A percentile compares a stretch with the other conserved stretches of the same genome.
phyloP scores from a whole-genome alignment of 2,888 invertebrate species.

The Mactromeris polynyma region DNA sequence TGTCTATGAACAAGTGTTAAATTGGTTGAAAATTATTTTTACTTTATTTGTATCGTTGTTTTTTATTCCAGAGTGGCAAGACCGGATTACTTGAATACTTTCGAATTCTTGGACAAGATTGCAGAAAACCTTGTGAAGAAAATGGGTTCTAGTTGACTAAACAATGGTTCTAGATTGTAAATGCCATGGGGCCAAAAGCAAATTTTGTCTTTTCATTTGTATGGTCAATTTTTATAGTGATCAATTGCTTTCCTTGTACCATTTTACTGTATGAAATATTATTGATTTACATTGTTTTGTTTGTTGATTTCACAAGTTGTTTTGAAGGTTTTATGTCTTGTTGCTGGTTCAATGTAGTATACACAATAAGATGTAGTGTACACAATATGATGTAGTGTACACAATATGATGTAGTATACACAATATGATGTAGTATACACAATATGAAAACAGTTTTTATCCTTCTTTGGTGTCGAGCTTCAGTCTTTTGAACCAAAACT shows the following conservation, averaged over 20 bases:
- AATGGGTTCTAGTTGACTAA: conserved; percentile 80
- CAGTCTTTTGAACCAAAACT: too few relatives aligned
- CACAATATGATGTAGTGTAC: too few relatives aligned
- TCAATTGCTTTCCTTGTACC: background rate
- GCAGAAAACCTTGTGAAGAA: conserved; percentile 92
- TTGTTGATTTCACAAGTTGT: too few relatives aligned
- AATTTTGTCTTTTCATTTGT: background rate
- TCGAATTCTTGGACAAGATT: conserved; percentile 98
- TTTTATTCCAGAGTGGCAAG: conserved; percentile 88
- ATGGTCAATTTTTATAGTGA: background rate
- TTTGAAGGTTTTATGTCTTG: too few relatives aligned
- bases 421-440: too few relatives aligned
- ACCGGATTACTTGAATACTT: conserved; percentile 97
- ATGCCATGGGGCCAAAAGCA: background rate
- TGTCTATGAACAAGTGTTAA: too few relatives aligned
- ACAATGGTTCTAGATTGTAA: conserved; percentile 24
- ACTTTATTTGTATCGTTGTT: background rate
- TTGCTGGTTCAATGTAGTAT: too few relatives aligned
- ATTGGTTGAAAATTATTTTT: too few relatives aligned
- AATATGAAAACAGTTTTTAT: too few relatives aligned
- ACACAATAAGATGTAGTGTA: too few relatives aligned
- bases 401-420: too few relatives aligned
- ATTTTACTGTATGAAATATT: background rate
- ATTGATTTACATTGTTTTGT: background rate
- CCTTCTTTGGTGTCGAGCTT: too few relatives aligned